Conservation (phyloP, 1,140 invertebrate genomes). For the Dufourea novaeangliae region DNA sequence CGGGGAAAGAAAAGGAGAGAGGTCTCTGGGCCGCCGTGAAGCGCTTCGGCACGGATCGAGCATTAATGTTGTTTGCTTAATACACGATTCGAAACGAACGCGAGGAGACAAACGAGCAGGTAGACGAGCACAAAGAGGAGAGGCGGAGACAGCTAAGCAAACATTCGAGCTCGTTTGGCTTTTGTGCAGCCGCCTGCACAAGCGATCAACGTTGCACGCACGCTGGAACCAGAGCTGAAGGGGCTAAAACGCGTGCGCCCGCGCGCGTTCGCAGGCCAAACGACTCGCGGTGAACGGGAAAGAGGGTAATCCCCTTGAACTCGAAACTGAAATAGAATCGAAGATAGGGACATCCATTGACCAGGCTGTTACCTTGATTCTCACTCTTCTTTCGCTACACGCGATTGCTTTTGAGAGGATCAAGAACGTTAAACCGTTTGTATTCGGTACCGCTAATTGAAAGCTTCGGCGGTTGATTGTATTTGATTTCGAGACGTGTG, state of each 20-base stretch:
- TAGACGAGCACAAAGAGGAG: constrained; percentile 60
- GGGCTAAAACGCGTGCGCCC: constrained; percentile 1
- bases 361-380: background rate
- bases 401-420: constrained; percentile 15
- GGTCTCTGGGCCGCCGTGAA: background rate
- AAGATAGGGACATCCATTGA: constrained; percentile 27
- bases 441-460: background rate
- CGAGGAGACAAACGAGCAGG: constrained; percentile 64
- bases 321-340: constrained; percentile 42
- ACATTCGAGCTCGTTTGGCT: constrained; percentile 67
- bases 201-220: constrained; percentile 55
- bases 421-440: background rate
- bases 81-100: constrained; percentile 63
- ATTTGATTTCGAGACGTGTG: background rate
- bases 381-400: background rate
- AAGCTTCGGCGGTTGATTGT: background rate
- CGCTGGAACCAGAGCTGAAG: background rate
- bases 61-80: constrained; percentile 72
- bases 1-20: background rate
- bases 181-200: constrained; percentile 49
- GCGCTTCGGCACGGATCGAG: constrained; percentile 47
- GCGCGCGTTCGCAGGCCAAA: constrained; percentile 18
- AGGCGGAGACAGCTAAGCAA: constrained; percentile 68
- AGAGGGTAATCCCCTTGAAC: constrained; percentile 39
- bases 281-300: constrained; percentile 24